Conservation (phyloP, 2,113 vertebrate genomes). For the Bos javanicus region DNA sequence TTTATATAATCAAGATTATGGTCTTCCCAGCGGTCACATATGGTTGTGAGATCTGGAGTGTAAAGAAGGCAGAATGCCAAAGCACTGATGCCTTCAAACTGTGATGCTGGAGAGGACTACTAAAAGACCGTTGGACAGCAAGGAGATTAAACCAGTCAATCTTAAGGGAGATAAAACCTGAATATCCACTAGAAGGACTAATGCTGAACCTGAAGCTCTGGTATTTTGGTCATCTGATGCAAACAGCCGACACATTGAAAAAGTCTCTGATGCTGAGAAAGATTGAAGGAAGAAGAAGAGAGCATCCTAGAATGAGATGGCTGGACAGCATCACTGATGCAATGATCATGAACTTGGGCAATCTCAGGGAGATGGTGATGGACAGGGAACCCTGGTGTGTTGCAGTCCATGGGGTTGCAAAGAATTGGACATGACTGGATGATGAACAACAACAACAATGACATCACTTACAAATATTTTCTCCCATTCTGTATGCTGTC, state of each 20-base stretch:
- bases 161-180: neutral
- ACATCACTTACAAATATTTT: neutral
- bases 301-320: neutral
- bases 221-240: neutral
- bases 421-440: neutral
- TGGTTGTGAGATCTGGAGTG: neutral
- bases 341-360: neutral
- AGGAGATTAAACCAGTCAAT: neutral
- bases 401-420: neutral
- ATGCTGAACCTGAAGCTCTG: neutral
- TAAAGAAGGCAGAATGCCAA: neutral
- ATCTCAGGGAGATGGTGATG: neutral
- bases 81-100: neutral
- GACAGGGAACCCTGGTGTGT: neutral
- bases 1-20: neutral
- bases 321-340: neutral
- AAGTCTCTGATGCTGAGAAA: neutral
- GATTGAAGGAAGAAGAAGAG: neutral
- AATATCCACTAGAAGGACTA: neutral
- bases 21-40: neutral
- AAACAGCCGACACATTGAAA: neutral
- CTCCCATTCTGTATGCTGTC: neutral
- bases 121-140: neutral
- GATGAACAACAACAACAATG: neutral
- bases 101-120: neutral